Evolutionary conservation across 2,888 invertebrate species (phyloP).

Genomic region (Trachelus troglodyta): DNA sequence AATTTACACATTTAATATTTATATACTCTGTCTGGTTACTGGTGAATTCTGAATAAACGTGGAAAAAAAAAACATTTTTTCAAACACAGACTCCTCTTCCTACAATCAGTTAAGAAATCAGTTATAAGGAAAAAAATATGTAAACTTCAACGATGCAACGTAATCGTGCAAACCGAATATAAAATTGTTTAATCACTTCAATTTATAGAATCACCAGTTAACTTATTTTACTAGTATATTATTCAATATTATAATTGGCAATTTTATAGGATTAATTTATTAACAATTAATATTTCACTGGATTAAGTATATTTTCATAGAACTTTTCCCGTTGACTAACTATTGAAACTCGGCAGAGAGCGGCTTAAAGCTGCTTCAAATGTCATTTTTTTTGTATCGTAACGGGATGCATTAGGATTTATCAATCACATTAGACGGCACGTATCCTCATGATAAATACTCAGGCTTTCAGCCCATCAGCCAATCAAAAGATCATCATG

Average conservation of each 20-base stretch:
- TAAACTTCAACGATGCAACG: background rate
- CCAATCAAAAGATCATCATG: background rate
- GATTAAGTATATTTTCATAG: background rate
- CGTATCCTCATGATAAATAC: background rate
- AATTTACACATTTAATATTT: background rate
- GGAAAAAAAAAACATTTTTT: no score
- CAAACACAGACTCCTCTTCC: background rate
- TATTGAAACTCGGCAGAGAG: background rate
- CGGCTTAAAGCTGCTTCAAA: background rate
- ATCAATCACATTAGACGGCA: background rate
- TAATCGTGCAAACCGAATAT: background rate
- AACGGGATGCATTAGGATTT: background rate
- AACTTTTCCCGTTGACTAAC: background rate
- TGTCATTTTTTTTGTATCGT: background rate
- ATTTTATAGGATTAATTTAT: background rate
- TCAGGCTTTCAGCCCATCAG: background rate
- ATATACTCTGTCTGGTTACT: background rate
- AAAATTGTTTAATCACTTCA: background rate
- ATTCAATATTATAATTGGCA: background rate
- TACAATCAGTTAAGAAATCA: no score
- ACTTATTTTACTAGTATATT: background rate
- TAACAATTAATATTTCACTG: background rate
- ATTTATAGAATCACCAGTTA: background rate
- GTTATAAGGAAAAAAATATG: no score
- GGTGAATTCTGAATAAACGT: no score